Conservation (phyloP, 2,888 invertebrate genomes). For the Ophion ellenae region DNA sequence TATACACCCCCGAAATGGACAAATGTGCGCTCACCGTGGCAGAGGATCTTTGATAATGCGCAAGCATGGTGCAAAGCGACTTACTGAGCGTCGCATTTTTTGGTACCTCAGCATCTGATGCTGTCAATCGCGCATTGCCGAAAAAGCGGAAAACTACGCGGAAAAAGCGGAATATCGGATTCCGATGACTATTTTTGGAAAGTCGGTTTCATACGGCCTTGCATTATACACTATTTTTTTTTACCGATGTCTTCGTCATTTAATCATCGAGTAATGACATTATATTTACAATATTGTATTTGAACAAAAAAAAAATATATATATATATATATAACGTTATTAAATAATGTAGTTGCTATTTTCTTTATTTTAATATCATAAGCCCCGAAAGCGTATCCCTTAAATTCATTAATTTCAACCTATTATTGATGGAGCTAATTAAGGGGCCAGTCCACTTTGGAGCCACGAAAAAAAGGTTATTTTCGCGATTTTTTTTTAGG, state of each 20-base stretch:
- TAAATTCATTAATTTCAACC: not conserved
- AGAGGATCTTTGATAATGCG: conserved; percentile 95
- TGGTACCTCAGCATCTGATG: not conserved
- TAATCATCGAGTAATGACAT: not conserved
- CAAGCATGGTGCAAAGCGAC: conserved; percentile 86
- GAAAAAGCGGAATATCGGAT: not conserved
- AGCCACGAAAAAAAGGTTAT: no score
- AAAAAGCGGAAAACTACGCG: not conserved
- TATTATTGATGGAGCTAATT: not conserved
- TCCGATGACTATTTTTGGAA: no score
- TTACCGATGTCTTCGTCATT: not conserved
- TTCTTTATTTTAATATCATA: not conserved
- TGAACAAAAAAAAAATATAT: not conserved
- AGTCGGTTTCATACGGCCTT: no score
- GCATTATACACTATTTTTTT: not conserved
- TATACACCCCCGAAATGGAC: conserved; percentile 86
- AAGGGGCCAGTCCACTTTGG: no score
- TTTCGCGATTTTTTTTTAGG: no score
- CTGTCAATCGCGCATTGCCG: not conserved
- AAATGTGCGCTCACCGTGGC: conserved; percentile 93
- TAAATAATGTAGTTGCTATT: not conserved
- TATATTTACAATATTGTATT: not conserved
- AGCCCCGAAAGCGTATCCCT: not conserved
- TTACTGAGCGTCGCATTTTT: conserved; percentile 3
- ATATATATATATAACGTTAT: not conserved